Evolutionary conservation across 2,113 vertebrate genomes (phyloP), one percentile per base, ranked within the genome.

Genomic region (Microtus oregoni): DNA sequence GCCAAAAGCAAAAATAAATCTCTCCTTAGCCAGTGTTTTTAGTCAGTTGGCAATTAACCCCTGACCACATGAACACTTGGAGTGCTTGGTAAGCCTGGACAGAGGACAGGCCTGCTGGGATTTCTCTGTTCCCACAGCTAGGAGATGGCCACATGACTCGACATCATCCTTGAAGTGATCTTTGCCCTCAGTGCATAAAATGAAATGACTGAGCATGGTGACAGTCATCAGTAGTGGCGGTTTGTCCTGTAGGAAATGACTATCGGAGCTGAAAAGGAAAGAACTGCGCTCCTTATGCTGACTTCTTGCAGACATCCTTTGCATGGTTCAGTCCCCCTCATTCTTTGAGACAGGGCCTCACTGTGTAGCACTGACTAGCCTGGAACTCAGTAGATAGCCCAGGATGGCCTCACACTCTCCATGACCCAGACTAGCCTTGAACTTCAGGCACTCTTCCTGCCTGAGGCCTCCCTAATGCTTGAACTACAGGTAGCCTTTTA

Each of bases 291-390:
- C 6, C 32, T 88, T 50, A 50, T 47, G 15, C 76, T 75, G 15
- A 22, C 52, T 96, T 87, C 47, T 92, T 95, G 47, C 65, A 76
- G 85, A 91, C n/a, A 13, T 26, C 26, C 28, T 68, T 92, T 50
- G 50, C 32, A 20, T 58, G 19, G 58, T 58, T 58, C 58, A 58
- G 5, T 58, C 19, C 58, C 55, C 58, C 55, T 58, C 13, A 83
- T 63, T 85, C 67, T 86, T 30, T 63, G 24, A 65, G 82, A 85
- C 38, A 44, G 38, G 26, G 38, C 47, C 82, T 67, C 15, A 65
- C 15, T 85, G 14, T 86, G 61, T 20, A 86, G n/a, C 38, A 32
- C 61, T 47, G 41, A 20, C 9, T 86, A 65, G 8, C 82, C 61
- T 44, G 5, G 82, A 65, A 85, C 61, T 44, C 26, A 32, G 14